Conservation (phyloP, 2,797 vertebrate species). For the Galaxias olidus region DNA sequence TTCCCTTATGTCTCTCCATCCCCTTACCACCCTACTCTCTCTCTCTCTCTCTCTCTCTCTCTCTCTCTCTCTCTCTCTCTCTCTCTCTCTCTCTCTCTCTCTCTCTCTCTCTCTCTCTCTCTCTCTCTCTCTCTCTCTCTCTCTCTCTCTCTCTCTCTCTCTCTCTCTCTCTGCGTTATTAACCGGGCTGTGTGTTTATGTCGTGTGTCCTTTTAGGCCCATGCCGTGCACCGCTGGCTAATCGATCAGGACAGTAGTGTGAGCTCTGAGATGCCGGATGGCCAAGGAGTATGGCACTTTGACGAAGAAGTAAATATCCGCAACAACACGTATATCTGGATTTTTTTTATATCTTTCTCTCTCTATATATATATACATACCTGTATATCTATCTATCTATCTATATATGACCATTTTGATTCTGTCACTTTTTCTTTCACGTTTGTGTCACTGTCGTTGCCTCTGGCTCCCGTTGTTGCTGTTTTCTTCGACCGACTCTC, state of each 20-base stretch:
- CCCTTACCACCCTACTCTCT: constrained; percentile 7
- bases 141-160: constrained; percentile 48
- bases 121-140: constrained; percentile 10
- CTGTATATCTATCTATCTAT: constrained; percentile 73
- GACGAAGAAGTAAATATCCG: constrained; percentile 88
- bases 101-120: background rate
- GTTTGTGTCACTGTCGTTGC: no score
- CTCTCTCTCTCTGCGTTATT: constrained; percentile 67
- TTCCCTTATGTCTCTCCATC: background rate
- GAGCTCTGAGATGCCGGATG: constrained; percentile 85
- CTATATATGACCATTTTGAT: constrained; percentile 47
- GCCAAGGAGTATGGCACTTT: constrained; percentile 85
- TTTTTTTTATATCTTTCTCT: constrained; percentile 65
- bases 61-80: constrained; percentile 15
- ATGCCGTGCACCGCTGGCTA: constrained; percentile 85
- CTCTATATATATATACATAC: constrained; percentile 69
- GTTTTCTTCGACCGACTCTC: constrained; percentile 60
- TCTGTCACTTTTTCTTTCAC: constrained; percentile 71
- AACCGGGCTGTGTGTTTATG: constrained; percentile 82
- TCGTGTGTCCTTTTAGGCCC: constrained; percentile 84
- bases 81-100: constrained; percentile 11
- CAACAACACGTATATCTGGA: constrained; percentile 82
- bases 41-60: constrained; percentile 10
- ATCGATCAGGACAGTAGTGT: constrained; percentile 88
- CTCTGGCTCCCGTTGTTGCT: constrained; percentile 46